phyloP scores from a whole-genome alignment of 2,113 vertebrate species.

The Hylia prasina region DNA sequence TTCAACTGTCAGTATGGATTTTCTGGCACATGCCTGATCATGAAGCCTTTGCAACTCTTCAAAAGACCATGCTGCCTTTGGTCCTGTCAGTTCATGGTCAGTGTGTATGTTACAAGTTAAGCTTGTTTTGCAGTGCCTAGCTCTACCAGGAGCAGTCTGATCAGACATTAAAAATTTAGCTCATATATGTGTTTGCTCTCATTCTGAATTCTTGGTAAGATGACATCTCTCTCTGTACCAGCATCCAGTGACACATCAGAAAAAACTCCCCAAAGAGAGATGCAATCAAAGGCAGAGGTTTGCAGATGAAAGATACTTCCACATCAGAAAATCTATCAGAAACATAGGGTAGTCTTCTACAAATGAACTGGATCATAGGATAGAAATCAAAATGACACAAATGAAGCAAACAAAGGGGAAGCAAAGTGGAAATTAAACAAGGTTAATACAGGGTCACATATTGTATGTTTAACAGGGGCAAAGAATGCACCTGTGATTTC shows the following conservation, averaged over 20 bases:
- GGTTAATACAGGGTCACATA: background rate
- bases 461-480: background rate
- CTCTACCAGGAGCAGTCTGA: background rate
- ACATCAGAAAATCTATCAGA: background rate
- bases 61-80: background rate
- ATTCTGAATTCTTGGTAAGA: background rate
- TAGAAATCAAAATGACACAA: background rate
- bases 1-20: background rate
- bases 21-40: background rate
- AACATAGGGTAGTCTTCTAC: background rate
- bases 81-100: background rate
- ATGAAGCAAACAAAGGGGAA: background rate
- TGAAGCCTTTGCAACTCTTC: background rate
- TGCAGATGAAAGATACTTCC: background rate
- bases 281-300: background rate
- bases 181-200: background rate
- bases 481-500: background rate
- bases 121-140: background rate
- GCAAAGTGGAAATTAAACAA: background rate
- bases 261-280: background rate
- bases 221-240: background rate
- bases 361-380: background rate
- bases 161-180: background rate
- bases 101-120: background rate
- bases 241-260: background rate